These are phyloP conservation scores for Onychorhynchus coronatus DNA, from an alignment of 2,113 vertebrate genomes.

Conservation along the genomic window DNA sequence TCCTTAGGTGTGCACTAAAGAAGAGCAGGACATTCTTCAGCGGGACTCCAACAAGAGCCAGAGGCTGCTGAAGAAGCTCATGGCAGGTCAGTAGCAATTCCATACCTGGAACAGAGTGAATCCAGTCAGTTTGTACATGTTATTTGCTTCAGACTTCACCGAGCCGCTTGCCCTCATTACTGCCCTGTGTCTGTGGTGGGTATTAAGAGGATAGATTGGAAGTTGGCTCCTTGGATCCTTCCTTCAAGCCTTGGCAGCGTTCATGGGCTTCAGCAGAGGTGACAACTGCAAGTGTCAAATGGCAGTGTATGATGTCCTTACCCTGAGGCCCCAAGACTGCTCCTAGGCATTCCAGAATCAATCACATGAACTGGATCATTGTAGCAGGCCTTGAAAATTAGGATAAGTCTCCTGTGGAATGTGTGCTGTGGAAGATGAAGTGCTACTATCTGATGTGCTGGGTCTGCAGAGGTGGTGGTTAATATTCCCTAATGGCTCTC, in stretches of 20 bases:
- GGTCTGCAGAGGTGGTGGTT: neutral
- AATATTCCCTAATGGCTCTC: constrained; percentile 6
- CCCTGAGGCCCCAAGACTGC: neutral
- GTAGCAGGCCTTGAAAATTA: neutral
- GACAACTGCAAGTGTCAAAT: neutral
- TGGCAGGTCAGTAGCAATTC: constrained; percentile 80
- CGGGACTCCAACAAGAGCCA: constrained; percentile 98
- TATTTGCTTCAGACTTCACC: neutral
- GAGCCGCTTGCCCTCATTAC: neutral
- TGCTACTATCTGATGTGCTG: neutral
- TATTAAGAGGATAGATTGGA: neutral
- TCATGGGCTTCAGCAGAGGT: neutral
- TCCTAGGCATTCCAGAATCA: neutral
- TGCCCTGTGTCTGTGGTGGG: neutral
- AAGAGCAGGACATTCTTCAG: constrained; percentile 92
- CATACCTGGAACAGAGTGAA: neutral
- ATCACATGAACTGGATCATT: neutral
- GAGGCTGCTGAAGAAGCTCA: constrained; percentile 92
- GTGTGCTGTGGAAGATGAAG: neutral
- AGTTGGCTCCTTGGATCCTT: neutral
- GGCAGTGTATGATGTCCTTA: neutral
- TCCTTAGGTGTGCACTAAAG: constrained; percentile 90
- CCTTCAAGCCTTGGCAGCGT: neutral
- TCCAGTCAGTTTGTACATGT: neutral
- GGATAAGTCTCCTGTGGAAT: neutral